These are phyloP conservation scores for Channa striata DNA, from an alignment of 2,797 vertebrate species.

Conservation along the genomic window DNA sequence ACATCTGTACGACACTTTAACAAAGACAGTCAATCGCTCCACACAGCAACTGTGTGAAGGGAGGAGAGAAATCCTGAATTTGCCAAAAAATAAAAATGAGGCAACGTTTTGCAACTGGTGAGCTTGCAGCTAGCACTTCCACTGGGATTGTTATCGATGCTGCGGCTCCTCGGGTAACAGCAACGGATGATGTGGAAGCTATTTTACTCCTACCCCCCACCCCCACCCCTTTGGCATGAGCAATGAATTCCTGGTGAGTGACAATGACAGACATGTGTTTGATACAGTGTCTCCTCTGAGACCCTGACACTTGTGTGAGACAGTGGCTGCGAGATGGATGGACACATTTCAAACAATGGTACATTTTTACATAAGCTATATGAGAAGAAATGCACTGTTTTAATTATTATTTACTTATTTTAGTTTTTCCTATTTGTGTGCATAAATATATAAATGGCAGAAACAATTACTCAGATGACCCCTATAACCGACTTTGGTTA, in stretches of 20 bases:
- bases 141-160: slow-evolving; percentile 40
- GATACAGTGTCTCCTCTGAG: background rate
- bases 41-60: background rate
- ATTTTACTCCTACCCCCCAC: slow-evolving; percentile 13
- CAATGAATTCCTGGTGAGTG: slow-evolving; percentile 39
- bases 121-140: slow-evolving; percentile 43
- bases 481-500: no score
- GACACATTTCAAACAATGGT: background rate
- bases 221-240: background rate
- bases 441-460: no score
- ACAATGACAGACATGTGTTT: background rate
- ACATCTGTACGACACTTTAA: slow-evolving; percentile 12
- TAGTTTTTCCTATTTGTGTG: no score
- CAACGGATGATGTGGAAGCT: slow-evolving; percentile 18
- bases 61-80: slow-evolving; percentile 20
- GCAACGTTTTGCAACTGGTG: slow-evolving; percentile 66
- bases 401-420: no score
- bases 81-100: slow-evolving; percentile 50
- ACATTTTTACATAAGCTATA: background rate
- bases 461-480: no score
- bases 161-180: slow-evolving; percentile 1
- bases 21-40: slow-evolving; percentile 16
- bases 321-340: slow-evolving; percentile 10
- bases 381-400: background rate
- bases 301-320: background rate